Evolutionary conservation across 2,113 vertebrate genomes (phyloP).

Genomic region (Caranx ignobilis): DNA sequence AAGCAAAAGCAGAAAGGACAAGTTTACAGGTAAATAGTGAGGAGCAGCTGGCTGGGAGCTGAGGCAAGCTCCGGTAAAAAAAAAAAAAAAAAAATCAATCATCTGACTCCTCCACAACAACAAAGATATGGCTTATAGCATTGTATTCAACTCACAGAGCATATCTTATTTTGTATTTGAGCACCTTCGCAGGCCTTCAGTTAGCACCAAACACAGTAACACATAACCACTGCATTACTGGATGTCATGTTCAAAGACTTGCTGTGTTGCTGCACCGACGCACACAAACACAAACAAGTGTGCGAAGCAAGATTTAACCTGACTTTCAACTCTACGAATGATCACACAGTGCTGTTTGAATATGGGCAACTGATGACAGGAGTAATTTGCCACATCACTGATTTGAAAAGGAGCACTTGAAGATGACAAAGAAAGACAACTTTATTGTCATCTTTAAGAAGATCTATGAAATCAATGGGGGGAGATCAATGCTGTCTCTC

Average conservation of each 20-base stretch:
- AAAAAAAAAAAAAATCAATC: conserved; percentile 48
- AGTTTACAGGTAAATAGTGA: conserved; percentile 78
- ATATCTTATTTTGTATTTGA: conserved; percentile 20
- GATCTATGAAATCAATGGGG: conserved; percentile 76
- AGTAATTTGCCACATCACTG: conserved; percentile 64
- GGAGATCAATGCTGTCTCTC: conserved; percentile 67
- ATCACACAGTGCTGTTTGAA: conserved; percentile 42
- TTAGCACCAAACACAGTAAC: conserved; percentile 6
- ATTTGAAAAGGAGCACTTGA: conserved; percentile 70
- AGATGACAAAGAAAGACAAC: conserved; percentile 70
- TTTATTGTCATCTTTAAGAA: conserved; percentile 70
- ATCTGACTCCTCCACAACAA: conserved; percentile 45
- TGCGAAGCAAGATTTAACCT: conserved; percentile 58
- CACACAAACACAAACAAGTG: conserved; percentile 51
- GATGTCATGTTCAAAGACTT: conserved; percentile 45
- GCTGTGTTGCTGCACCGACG: conserved; percentile 10
- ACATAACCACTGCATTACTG: conserved; percentile 22
- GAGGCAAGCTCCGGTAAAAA: conserved; percentile 56
- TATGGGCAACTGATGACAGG: conserved; percentile 52
- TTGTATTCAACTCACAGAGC: conserved; percentile 9
- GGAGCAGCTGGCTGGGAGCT: conserved; percentile 63
- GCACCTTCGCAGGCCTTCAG: conserved; percentile 25
- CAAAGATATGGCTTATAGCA: conserved; percentile 45
- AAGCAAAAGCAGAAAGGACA: conserved; percentile 66
- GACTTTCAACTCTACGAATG: conserved; percentile 51